A percentile compares a stretch with the other conserved stretches of the same genome.
These are phyloP conservation scores for Argyresthia albistria DNA, from an alignment of 2,888 invertebrate genomes.

Conservation along the genomic window DNA sequence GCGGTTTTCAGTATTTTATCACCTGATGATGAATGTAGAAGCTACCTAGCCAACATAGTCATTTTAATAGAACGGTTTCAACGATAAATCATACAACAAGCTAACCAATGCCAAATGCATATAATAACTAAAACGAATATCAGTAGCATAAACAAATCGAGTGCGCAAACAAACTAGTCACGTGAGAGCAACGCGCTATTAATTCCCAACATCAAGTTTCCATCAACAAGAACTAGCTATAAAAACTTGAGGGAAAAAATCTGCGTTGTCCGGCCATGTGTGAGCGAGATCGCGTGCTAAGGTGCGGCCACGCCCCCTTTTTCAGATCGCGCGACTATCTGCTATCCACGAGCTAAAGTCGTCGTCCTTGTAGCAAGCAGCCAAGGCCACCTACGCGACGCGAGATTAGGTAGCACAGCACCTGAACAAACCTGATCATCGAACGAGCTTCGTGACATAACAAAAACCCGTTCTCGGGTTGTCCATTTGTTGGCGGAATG, in stretches of 20 bases:
- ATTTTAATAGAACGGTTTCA: no score
- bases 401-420: slow-evolving; percentile 14
- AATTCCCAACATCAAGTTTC: not conserved
- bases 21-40: no score
- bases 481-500: no score
- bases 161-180: not conserved
- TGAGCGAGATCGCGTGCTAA: slow-evolving; percentile 11
- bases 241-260: slow-evolving; percentile 16
- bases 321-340: not conserved
- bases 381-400: slow-evolving; percentile 54
- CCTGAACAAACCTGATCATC: slow-evolving; percentile 28
- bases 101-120: no score
- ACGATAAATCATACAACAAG: no score
- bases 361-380: slow-evolving; percentile 41
- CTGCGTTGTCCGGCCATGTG: slow-evolving; percentile 14
- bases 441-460: no score
- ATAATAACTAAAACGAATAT: no score
- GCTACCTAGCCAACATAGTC: no score
- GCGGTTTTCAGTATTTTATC: no score
- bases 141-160: no score
- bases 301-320: slow-evolving; percentile 38
- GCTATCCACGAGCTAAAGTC: slow-evolving; percentile 8
- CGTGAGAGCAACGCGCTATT: slow-evolving; percentile 2
- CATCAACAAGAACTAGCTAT: not conserved
- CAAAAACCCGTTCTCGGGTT: no score